Evolutionary conservation across 2,797 vertebrate genomes (phyloP).

Genomic region (Euthynnus affinis): DNA sequence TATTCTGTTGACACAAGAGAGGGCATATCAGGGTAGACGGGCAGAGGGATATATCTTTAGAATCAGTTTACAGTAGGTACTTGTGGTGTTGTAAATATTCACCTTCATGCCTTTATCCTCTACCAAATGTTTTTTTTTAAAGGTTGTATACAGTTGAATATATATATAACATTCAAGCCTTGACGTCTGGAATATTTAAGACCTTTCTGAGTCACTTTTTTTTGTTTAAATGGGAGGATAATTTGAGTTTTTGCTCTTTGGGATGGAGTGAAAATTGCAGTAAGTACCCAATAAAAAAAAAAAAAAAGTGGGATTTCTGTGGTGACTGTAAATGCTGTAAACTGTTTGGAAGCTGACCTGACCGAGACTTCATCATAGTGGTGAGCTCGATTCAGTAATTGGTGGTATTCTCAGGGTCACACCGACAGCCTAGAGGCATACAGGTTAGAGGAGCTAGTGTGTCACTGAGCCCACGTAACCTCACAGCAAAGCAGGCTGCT

Average conservation of each 20-base stretch:
- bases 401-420: conserved; percentile 20
- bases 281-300: conserved; percentile 2
- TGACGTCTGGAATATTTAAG: background rate
- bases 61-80: background rate
- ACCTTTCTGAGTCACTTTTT: background rate
- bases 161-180: background rate
- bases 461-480: background rate
- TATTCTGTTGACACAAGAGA: conserved; percentile 15
- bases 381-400: conserved; percentile 12
- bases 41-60: conserved; percentile 9
- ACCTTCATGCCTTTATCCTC: background rate
- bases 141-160: background rate
- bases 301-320: conserved; percentile 8
- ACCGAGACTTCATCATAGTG: conserved; percentile 1
- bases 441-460: background rate
- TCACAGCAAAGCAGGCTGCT: background rate
- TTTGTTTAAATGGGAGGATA: conserved; percentile 4
- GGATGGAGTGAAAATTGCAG: conserved; percentile 1
- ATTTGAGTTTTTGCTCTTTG: background rate
- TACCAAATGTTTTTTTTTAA: background rate
- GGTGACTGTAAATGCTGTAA: conserved; percentile 19
- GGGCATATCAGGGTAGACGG: background rate
- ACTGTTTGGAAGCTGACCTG: conserved; percentile 32
- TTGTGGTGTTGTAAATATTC: background rate
- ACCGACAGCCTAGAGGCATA: background rate